phyloP scores from a whole-genome alignment of 2,113 vertebrate genomes.

The Mellivora capensis region DNA sequence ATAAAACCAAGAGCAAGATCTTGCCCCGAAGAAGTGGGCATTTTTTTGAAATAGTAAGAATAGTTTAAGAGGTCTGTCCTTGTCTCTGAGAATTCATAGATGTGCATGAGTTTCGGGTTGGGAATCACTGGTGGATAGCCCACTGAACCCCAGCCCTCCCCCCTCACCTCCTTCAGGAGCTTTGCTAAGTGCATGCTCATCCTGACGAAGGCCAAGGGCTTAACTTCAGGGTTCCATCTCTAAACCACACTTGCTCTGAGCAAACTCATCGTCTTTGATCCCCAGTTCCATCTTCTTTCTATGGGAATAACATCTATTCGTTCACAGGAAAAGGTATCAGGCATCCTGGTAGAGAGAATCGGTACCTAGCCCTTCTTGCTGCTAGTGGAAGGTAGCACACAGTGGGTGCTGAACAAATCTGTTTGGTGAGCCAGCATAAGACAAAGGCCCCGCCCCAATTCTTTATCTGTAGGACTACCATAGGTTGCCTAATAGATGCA shows the following conservation, averaged over 20 bases:
- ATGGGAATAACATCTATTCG: not conserved
- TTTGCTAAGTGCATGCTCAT: rapidly evolving
- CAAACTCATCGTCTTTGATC: not conserved
- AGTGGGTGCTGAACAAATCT: not conserved
- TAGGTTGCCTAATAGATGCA: too few relatives aligned
- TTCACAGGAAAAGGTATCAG: not conserved
- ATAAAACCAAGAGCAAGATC: not conserved
- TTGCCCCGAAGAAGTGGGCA: not conserved
- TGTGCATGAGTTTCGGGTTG: not conserved
- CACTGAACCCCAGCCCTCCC: not conserved
- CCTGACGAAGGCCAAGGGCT: not conserved
- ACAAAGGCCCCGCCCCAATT: not conserved
- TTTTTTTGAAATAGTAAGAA: not conserved
- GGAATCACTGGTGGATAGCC: not conserved
- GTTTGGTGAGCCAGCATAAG: not conserved
- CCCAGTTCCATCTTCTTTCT: not conserved
- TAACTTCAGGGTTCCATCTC: not conserved
- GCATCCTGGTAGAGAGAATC: too few relatives aligned
- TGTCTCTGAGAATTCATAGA: not conserved
- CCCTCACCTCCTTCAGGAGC: not conserved
- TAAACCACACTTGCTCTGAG: not conserved
- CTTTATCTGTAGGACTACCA: not conserved
- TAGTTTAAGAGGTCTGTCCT: not conserved
- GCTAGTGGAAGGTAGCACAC: not conserved
- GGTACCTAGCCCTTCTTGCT: not conserved